phyloP scores from a whole-genome alignment of 2,113 vertebrate species.

The Trichechus manatus region DNA sequence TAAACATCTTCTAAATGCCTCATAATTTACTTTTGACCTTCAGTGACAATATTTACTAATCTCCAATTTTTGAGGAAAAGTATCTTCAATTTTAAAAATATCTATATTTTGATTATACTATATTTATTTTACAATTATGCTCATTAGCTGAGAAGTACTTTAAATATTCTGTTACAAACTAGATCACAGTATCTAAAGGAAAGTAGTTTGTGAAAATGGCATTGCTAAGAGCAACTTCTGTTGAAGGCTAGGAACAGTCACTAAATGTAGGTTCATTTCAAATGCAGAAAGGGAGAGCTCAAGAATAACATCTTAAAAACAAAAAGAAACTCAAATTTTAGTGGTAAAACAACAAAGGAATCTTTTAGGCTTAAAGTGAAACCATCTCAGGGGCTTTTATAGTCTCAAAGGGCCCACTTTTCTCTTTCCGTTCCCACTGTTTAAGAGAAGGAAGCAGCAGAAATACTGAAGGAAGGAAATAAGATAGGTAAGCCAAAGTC shows the following conservation, averaged over 20 bases:
- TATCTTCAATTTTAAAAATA: constrained; percentile 43
- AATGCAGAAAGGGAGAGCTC: constrained; percentile 15
- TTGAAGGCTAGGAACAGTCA: not conserved
- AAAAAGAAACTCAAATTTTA: constrained; percentile 51
- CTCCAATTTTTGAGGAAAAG: not conserved
- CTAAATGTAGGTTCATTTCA: constrained; percentile 59
- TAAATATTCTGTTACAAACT: constrained; percentile 10
- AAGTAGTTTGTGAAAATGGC: constrained; percentile 35
- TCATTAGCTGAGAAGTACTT: not conserved
- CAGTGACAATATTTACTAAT: not conserved
- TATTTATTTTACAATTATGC: constrained; percentile 27
- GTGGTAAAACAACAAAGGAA: constrained; percentile 49
- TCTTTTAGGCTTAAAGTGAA: constrained; percentile 61
- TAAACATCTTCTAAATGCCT: not conserved
- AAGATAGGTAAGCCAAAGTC: not conserved
- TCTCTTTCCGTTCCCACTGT: not conserved
- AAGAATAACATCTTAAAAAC: not conserved
- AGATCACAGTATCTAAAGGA: not conserved
- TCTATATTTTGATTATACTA: not conserved
- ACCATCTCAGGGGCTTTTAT: constrained; percentile 18
- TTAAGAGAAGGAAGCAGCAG: not conserved
- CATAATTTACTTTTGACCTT: constrained; percentile 53
- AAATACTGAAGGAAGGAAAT: constrained; percentile 27
- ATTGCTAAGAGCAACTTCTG: constrained; percentile 6
- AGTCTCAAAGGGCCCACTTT: constrained; percentile 13